Evolutionary conservation across 2,888 invertebrate genomes (phyloP), one percentile per base, ranked within the genome.

Genomic region (Xanthia icteritia): DNA sequence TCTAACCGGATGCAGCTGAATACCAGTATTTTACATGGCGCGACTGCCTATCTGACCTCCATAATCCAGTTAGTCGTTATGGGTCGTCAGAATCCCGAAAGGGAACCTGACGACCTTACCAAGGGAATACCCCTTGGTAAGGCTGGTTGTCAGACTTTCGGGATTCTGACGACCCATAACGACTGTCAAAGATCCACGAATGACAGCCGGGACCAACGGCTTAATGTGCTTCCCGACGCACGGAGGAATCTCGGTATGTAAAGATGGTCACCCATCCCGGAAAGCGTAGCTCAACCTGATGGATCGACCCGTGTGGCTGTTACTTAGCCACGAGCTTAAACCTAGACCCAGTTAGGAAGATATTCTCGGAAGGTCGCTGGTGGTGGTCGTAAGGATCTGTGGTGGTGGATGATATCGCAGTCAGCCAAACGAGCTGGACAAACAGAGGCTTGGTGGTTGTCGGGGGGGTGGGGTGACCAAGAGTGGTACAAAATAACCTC

Each of bases 361-460:
- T 76, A 76, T 85, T 68, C 67, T 58, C 36, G 67, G 79, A 79
- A 81, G 58, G 69, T 27, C 56, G n/a, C 31, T 70, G 51, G 51
- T 64, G 65, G 61, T n/a, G 61, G 71, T 79, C 60, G 20, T 84
- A 82, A 79, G 76, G 58, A 71, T 75, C 23, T 36, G 27, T 42
- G 68, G 68, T 60, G 68, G 82, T 68, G 36, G 67, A 54, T 48
- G 64, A 45, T 48, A 27, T 39, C 17, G 48, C 67, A 70, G 81
- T 71, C 71, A 64, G 31, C 23, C 71, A 69, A 72, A 82, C 54
- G 73, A 82, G 63, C 65, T 64, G 61, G 56, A 63, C 71, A 85
- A 84, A 84, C 60, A 84, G 74, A 63, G 86, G 86, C 68, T 74
- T 20, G 73, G 75, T 65, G 61, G 23, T 2, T 6, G 20, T 11